Evolutionary conservation across 2,888 invertebrate species (phyloP), one percentile per base, ranked within the genome.

Genomic region (Trypoxylon attenuatum): DNA sequence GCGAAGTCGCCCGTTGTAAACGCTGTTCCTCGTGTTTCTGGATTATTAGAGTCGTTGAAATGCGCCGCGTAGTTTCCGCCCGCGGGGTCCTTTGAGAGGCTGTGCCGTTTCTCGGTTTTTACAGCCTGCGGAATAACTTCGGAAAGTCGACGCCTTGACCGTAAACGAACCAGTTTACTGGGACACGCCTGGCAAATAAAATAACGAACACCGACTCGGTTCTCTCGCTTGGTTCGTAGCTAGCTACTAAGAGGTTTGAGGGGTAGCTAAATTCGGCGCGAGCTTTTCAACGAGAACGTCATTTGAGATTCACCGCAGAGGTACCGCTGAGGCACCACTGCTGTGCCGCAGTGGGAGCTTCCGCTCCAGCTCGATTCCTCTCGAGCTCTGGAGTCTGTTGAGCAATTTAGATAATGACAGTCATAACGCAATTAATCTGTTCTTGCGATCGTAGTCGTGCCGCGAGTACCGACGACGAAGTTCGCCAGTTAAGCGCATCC

Each of bases 371-470:
- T 5, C 25, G 25, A 8, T 5, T 8, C 25, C 5, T 5, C 8
- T 25, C 25, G 33, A 8, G 33, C 33, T n/a, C n/a, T n/a, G n/a
- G 33, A 33, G 33, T 13, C 3, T 33, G 33, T 33, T 33, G n/a
- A 33, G 10, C 33, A 33, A 33, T 33, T 33, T 33, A 68, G 67
- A 69, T 69, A 69, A 69, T 62, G 61, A 69, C 68, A 62, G 67
- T 56, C 68, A 67, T 69, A 69, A 69, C 68, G 68, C 62, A 62
- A 67, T 69, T 69, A 69, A 67, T 55, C 67, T 53, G 67, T 67
- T 61, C 62, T 56, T 54, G 62, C 53, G 49, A 69, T 61, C 67
- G 66, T 46, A 54, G 67, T 54, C 65, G 66, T 56, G 64, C 33
- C 13, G 10, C 33, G 33, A 33, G 33, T 10, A 33, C 10, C 33